A percentile compares a stretch with the other conserved stretches of the same genome.
Conservation (phyloP, 2,113 vertebrate genomes). For the Rhinopomastus cyanomelas region DNA sequence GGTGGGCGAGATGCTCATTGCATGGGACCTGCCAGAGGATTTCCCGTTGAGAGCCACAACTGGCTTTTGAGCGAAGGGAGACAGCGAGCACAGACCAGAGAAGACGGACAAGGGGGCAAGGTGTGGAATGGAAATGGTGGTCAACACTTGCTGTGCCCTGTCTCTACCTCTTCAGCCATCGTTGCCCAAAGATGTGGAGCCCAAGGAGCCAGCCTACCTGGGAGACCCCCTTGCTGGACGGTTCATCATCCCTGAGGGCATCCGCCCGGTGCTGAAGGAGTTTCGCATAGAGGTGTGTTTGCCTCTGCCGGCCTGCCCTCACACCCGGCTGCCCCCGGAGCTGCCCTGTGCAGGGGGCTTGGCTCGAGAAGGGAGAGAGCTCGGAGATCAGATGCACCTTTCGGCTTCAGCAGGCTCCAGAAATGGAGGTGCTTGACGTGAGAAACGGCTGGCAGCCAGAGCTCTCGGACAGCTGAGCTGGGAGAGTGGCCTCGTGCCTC, state of each 20-base stretch:
- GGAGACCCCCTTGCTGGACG: slow-evolving; percentile 59
- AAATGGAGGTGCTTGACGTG: neutral
- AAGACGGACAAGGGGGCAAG: neutral
- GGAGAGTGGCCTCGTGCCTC: neutral
- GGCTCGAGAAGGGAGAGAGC: neutral
- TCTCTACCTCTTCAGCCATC: slow-evolving; percentile 74
- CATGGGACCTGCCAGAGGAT: neutral
- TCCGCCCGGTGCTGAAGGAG: slow-evolving; percentile 84
- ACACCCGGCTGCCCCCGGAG: neutral
- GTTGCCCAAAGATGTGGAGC: slow-evolving; percentile 82
- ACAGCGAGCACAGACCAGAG: neutral
- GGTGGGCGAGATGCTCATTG: neutral
- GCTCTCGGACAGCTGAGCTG: neutral
- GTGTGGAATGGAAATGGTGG: neutral
- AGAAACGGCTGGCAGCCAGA: neutral
- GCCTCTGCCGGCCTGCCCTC: neutral
- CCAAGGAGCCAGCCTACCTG: slow-evolving; percentile 75
- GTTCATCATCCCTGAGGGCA: slow-evolving; percentile 84
- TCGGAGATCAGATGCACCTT: neutral
- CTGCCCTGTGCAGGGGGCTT: neutral
- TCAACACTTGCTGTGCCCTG: neutral
- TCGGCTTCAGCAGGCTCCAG: neutral
- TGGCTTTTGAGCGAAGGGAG: neutral
- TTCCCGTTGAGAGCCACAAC: neutral
- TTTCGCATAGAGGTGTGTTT: slow-evolving; percentile 87